Evolutionary conservation across 2,797 vertebrate species (phyloP).

Genomic region (Naso thynnoides): DNA sequence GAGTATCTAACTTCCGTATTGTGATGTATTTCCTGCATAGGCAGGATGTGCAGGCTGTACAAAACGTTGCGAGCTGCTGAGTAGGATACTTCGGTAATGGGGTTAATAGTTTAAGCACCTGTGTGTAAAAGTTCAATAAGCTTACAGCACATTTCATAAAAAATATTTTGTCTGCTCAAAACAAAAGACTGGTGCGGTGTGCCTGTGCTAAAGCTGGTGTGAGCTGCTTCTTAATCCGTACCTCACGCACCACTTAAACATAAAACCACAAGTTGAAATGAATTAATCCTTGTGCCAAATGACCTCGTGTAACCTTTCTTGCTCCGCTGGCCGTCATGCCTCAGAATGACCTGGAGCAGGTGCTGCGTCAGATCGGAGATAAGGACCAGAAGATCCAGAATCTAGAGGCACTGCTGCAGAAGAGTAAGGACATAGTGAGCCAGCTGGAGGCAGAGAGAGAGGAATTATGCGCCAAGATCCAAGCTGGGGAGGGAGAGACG

Average conservation of each 20-base stretch:
- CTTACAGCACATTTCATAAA: not conserved
- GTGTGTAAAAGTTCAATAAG: not conserved
- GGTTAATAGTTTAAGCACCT: not conserved
- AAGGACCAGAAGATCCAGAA: constrained; percentile 99
- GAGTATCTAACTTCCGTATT: no score
- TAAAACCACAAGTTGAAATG: not conserved
- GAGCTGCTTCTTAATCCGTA: not conserved
- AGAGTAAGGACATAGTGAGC: constrained; percentile 94
- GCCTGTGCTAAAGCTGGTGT: not conserved
- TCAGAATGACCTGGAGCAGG: constrained; percentile 98
- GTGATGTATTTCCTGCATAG: no score
- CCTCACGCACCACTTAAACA: not conserved
- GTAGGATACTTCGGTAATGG: not conserved
- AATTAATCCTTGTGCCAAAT: not conserved
- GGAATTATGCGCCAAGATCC: constrained; percentile 97
- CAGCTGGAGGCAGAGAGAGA: constrained; percentile 96
- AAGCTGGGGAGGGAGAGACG: constrained; percentile 97
- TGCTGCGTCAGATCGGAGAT: constrained; percentile 97
- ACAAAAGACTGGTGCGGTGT: not conserved
- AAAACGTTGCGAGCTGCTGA: no score
- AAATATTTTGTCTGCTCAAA: not conserved
- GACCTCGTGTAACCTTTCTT: not conserved
- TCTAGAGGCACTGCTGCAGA: constrained; percentile 96
- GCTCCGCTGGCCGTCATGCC: constrained; percentile 29
- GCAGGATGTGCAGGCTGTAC: no score